Base-by-base conservation (phyloP, 2,888 invertebrate species). In the Lepidocyrtinus sp. region DNA sequence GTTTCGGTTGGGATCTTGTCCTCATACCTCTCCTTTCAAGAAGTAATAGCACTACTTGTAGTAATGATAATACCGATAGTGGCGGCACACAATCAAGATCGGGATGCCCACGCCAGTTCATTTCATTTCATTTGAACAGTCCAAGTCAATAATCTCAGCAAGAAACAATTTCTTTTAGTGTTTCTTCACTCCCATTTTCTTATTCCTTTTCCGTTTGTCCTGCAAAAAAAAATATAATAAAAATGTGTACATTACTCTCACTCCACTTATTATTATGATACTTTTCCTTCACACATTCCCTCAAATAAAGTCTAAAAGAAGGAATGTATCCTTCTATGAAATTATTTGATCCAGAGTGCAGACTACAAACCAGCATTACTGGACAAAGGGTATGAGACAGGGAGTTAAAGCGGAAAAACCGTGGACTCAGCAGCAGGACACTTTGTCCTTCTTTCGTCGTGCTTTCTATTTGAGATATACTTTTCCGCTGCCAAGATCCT, bases 81-180 rank as follows among this genome's bases (percentile, higher is more conserved):
- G 36, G n/a, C 12, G 45, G 21, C 45, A 15, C 19, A 70, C 26
- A 70, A 70, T 50, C 24, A 59, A 71, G 71, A 71, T 61, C 55
- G 55, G 61, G 45, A 71, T 71, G 71, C 77, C 77, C 71, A n/a
- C n/a, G n/a, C n/a, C n/a, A 78, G 78, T 78, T 78, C 78, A 78
- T 78, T 78, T 78, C 72, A 72, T 78, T 78, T 78, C 71, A 76
- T 70, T 76, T 76, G 71, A 73, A 78, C 72, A 73, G 27, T 62
- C 50, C 73, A 27, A 78, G 78, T 72, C 78, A 78, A 78, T 78
- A 78, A 78, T 78, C 78, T 71, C 73, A 71, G 61, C 46, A 62
- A 62, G 59, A 22, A 22, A 72, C 62, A 73, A 73, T n/a, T n/a
- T n/a, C 46, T 64, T 50, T 59, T 50, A n/a, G 46, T 50, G 24